Base-by-base conservation (phyloP, 2,888 invertebrate genomes). In the Crioceris asparagi region DNA sequence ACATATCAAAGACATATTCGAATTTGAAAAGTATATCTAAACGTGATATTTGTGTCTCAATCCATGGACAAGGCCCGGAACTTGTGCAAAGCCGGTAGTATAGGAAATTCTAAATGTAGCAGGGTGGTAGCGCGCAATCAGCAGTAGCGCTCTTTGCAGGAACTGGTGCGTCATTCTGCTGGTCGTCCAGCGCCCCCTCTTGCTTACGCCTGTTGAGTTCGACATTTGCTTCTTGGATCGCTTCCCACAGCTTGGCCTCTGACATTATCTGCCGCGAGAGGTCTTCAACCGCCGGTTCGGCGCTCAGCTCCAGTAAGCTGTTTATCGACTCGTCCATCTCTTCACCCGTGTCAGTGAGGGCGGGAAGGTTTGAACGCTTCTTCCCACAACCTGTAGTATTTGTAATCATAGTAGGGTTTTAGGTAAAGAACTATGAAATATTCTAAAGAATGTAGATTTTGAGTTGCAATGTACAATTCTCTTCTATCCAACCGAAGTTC, bases 241-340 rank as follows among this genome's bases (percentile, higher is more conserved):
- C 83, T 54, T 84, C 84, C 75, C 81, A 83, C 14, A 80, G 67
- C 48, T 79, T 79, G 0, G 83, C 83, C 64, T 83, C 83, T 0
- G 82, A 81, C 59, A 84, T 70, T 12, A 84, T 83, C 60, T 84
- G 83, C 45, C 83, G 73, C 47, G 80, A 81, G 1, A 83, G 69
- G 50, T 84, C 83, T 52, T 83, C 76, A 4, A 77, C 77, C 5
- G 80, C 77, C 0, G 80, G 76, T 52, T 79, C 75, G 11, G 79
- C 76, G 32, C 77, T 77, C 34, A 76, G 63, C 52, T 82, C 82
- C 45, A 82, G 61, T 16, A 82, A 64, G 17, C 79, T 72, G 35
- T 73, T 74, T 23, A 82, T 64, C 1, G 77, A 68, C 41, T 82
- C 81, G 10, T 79, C 78, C 17, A 70, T 49, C 60, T 69, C 66